phyloP scores from a whole-genome alignment of 1,140 invertebrate species.

The Drosophila murphyi region DNA sequence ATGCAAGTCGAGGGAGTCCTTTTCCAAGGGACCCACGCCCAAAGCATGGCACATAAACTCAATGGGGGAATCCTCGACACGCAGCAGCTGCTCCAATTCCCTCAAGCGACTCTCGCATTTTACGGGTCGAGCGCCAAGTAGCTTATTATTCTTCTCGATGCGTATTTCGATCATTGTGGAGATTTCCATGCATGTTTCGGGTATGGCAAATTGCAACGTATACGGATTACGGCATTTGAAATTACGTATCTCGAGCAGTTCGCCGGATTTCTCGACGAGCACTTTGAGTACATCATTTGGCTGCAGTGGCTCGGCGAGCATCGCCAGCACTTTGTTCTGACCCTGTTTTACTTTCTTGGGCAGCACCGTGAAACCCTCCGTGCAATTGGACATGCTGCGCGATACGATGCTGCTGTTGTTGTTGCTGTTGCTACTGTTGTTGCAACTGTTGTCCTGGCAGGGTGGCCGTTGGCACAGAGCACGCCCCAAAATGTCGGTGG shows the following conservation, averaged over 20 bases:
- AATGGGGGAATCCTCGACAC: conserved; percentile 91
- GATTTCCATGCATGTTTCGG: conserved; percentile 91
- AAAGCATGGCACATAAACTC: conserved; percentile 95
- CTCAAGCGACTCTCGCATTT: conserved; percentile 93
- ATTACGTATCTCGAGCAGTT: conserved; percentile 89
- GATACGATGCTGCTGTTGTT: conserved; percentile 52
- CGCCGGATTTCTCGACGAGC: conserved; percentile 91
- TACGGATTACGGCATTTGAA: conserved; percentile 92
- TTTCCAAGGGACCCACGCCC: conserved; percentile 90
- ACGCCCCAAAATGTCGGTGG: conserved; percentile 90
- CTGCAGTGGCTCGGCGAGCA: conserved; percentile 90
- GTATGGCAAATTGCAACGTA: conserved; percentile 91
- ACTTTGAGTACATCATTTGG: conserved; percentile 90
- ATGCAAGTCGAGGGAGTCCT: conserved; percentile 92
- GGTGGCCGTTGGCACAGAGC: conserved; percentile 87
- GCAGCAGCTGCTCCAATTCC: conserved; percentile 92
- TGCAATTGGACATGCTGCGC: conserved; percentile 77
- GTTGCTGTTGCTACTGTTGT: conserved; percentile 9
- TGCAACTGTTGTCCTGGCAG: conserved; percentile 69
- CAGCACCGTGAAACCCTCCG: conserved; percentile 80
- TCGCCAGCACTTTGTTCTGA: conserved; percentile 92
- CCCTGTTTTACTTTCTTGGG: conserved; percentile 85
- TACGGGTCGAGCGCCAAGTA: conserved; percentile 91
- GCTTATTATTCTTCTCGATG: conserved; percentile 91
- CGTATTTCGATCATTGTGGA: conserved; percentile 92